Evolutionary conservation across 1,140 invertebrate genomes (phyloP), one percentile per base, ranked within the genome.

Genomic region (Ladona fulva): DNA sequence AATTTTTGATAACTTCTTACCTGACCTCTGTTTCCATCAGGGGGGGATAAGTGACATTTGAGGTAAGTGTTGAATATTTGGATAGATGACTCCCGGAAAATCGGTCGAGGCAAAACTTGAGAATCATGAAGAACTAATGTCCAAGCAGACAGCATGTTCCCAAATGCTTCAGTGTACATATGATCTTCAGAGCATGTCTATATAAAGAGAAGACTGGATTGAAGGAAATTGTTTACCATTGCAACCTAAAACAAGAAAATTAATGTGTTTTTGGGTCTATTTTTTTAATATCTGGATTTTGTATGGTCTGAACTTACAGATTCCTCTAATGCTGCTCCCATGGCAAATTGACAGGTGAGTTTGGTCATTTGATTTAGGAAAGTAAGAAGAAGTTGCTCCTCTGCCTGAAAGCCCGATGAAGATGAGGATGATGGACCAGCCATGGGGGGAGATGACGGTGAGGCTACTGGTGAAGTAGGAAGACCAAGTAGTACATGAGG

Each of bases 101-200:
- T 86, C 80, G 89, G 87, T 6, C 84, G 81, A 22, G 89, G 89
- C 44, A 91, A 89, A 81, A 86, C 82, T 1, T 87, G 82, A 19
- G 80, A 82, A 42, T 92, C 89, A 79, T 88, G 88, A 11, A 92
- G 83, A 79, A 94, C 85, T 42, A 87, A 87, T 74, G 91, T 87
- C 95, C 95, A 97, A 0, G 91, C 90, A 82, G 92, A 90, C n/a
- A 96, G 85, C 82, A 95, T 91, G 79, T 90, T 90, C 80, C 94
- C 93, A 81, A 95, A 90, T 0, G 93, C 92, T 83, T 95, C 94
- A 84, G 89, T 90, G 84, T 91, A 93, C 78, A 92, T 84, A 77
- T 87, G 87, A 81, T 93, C 91, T 79, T 92, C 92, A 78, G 87
- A 85, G 80, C 82, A 85, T 24, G 85, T 80, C 87, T 88, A 78